Evolutionary conservation across 2,797 vertebrate species (phyloP).

Genomic region (Lepidocolaptes lacrymiger): DNA sequence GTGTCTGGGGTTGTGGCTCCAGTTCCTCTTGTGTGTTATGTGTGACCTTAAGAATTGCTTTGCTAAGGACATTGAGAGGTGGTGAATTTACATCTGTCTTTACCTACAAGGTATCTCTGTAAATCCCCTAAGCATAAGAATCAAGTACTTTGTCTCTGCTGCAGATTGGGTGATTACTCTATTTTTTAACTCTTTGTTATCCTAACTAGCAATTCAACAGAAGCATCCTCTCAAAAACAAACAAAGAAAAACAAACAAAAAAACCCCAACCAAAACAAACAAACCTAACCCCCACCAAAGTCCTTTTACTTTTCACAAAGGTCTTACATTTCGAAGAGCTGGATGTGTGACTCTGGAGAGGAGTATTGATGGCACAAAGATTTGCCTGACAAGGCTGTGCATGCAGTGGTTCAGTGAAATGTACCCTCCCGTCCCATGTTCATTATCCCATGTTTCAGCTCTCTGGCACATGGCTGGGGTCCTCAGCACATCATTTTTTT

Average conservation of each 20-base stretch:
- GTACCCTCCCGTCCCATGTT: background rate
- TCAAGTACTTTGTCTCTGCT: background rate
- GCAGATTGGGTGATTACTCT: background rate
- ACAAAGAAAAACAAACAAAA: too few species aligned
- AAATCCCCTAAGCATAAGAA: background rate
- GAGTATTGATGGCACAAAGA: background rate
- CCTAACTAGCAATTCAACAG: background rate
- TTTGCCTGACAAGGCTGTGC: background rate
- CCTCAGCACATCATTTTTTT: background rate
- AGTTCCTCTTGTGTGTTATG: background rate
- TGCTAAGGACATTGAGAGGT: background rate
- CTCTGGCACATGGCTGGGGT: background rate
- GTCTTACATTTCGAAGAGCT: background rate
- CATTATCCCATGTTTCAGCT: background rate
- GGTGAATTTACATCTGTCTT: background rate
- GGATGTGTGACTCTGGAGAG: background rate
- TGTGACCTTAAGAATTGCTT: background rate
- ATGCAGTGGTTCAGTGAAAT: background rate
- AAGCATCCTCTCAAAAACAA: background rate
- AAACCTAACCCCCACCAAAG: background rate
- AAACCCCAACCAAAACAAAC: too few species aligned
- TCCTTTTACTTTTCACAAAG: background rate
- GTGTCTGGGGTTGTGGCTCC: background rate
- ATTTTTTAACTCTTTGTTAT: background rate
- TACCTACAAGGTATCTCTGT: background rate